These are phyloP conservation scores for Acanthornis magna DNA, from an alignment of 2,797 vertebrate species.

Conservation along the genomic window DNA sequence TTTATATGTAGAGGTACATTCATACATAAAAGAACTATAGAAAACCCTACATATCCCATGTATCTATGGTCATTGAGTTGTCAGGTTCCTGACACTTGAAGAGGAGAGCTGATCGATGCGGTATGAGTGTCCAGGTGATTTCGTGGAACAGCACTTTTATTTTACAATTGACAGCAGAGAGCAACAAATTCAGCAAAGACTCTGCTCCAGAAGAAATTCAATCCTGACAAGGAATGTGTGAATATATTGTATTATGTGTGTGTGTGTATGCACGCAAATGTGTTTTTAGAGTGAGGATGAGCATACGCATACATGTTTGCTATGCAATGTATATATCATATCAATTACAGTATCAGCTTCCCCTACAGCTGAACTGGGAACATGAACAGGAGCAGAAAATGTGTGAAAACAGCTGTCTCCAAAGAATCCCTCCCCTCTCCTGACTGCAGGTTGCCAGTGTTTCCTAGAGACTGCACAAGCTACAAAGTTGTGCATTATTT, in stretches of 20 bases:
- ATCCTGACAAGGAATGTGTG: neutral
- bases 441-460: constrained; percentile 18
- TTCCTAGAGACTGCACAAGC: constrained; percentile 48
- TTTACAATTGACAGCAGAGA: neutral
- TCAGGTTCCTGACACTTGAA: neutral
- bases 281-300: neutral
- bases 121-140: neutral
- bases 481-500: constrained; percentile 48
- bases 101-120: neutral
- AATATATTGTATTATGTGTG: neutral
- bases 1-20: neutral
- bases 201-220: neutral
- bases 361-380: neutral
- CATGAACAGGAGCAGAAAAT: neutral
- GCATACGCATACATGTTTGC: neutral
- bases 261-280: neutral
- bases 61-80: neutral
- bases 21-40: neutral
- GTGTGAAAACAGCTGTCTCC: constrained; percentile 24
- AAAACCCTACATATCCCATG: neutral
- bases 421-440: neutral
- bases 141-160: neutral
- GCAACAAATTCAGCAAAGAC: neutral
- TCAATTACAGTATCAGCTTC: neutral
- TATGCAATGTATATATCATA: neutral